Evolutionary conservation across 2,797 vertebrate genomes (phyloP).

Genomic region (Hipposideros larvatus): DNA sequence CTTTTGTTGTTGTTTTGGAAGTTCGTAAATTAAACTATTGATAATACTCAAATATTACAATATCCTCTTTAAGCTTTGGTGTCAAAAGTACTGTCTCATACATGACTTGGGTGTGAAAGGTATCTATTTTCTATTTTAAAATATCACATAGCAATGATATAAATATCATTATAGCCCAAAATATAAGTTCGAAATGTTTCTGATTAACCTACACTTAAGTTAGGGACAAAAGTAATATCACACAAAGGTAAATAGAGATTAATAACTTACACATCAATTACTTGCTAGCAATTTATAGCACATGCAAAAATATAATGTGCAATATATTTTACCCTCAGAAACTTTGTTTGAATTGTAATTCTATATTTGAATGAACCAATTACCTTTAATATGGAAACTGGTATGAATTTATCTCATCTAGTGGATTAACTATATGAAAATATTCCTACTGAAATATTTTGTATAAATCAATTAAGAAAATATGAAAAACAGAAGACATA

Average conservation of each 20-base stretch:
- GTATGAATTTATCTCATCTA: neutral
- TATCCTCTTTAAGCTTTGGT: neutral
- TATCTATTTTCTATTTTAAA: neutral
- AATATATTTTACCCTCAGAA: neutral
- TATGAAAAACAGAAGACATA: neutral
- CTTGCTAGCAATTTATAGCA: neutral
- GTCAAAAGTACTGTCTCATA: neutral
- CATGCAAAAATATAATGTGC: neutral
- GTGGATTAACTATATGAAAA: neutral
- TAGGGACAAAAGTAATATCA: neutral
- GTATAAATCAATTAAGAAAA: neutral
- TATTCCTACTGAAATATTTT: neutral
- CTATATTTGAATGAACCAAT: neutral
- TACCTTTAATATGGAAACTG: neutral
- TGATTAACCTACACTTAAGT: neutral
- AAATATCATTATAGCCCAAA: no score
- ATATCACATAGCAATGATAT: no score
- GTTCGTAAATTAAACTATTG: neutral
- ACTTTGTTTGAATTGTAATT: neutral
- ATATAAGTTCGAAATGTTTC: neutral
- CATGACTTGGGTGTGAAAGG: neutral
- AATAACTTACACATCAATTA: neutral
- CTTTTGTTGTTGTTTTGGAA: neutral
- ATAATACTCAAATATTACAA: neutral
- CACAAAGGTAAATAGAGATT: neutral